Evolutionary conservation across 2,797 vertebrate genomes (phyloP), one percentile per base, ranked within the genome.

Genomic region (Gastrophryne carolinensis): DNA sequence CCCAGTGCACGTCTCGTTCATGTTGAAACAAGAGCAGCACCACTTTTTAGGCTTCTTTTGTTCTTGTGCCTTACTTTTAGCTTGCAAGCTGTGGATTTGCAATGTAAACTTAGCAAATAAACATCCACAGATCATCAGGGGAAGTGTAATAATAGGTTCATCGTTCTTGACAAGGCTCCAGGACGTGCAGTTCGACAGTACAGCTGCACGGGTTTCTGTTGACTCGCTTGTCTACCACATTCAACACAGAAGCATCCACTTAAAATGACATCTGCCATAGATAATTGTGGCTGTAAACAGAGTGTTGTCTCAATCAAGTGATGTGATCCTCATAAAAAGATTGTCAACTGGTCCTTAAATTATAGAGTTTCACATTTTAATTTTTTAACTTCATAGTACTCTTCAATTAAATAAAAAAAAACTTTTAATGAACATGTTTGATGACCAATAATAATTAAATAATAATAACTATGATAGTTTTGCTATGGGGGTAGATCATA

Each of bases 221-320:
- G 71, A 64, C 54, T 68, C 26, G 32, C 53, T 60, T 61, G 64
- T 60, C 44, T 41, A 62, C 61, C 44, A 64, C 52, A 68, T 75
- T 75, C 72, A 67, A 30, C 21, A 8, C 62, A 50, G 11, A 69
- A 58, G 62, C 54, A 69, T 50, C 73, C 32, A 69, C 56, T 69
- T 62, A 50, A 44, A 76, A 69, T 69, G 65, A 68, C 73, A 75
- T 67, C 62, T 12, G 62, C 54, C 53, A 57, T 52, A 44, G 44
- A 29, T 78, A 78, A 78, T 67, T 72, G 76, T 72, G 64, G 47
- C 37, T 61, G 73, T 35, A 75, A 68, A 61, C 64, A 75, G 17
- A 32, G 17, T 30, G 35, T 68, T 69, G 57, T 76, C 26, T 67
- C 41, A 47, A 29, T 3, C 13, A 2, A 15, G 10, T 60, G 57